Percentiles rank a stretch among this genome's conserved stretches.
Evolutionary conservation across 2,888 invertebrate genomes (phyloP).

Genomic region (Argyra leucocephala): DNA sequence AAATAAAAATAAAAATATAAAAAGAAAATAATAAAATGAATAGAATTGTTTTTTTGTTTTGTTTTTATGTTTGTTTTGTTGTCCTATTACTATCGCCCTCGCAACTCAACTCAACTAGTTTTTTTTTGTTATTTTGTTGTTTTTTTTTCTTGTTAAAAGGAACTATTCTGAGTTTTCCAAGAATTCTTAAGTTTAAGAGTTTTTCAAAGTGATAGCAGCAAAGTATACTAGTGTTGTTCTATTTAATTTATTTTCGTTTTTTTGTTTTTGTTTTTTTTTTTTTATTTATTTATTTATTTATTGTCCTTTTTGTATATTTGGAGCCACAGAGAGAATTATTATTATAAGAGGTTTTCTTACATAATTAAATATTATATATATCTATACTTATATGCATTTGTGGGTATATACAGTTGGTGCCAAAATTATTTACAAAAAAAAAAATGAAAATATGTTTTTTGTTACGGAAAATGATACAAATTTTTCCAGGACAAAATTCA

Average conservation of each 20-base stretch:
- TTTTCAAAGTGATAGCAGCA: no score
- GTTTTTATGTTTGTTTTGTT: neutral
- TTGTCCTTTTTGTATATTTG: neutral
- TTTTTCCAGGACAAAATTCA: no score
- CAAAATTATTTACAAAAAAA: no score
- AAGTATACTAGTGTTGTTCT: no score
- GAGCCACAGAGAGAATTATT: neutral
- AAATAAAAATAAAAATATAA: neutral
- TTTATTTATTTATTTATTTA: neutral
- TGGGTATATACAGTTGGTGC: no score
- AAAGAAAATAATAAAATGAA: no score
- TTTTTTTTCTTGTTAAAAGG: no score
- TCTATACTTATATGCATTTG: no score
- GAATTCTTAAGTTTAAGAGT: no score
- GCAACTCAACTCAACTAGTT: neutral
- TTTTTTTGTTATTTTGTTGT: neutral
- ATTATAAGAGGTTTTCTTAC: neutral
- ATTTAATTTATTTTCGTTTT: neutral
- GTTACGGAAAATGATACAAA: no score
- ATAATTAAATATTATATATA: neutral
- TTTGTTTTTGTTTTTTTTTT: neutral
- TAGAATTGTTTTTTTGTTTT: neutral
- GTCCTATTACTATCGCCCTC: neutral
- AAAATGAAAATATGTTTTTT: no score
- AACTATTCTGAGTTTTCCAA: no score